Evolutionary conservation across 2,888 invertebrate genomes (phyloP).

Genomic region (Phaonia tiefii): DNA sequence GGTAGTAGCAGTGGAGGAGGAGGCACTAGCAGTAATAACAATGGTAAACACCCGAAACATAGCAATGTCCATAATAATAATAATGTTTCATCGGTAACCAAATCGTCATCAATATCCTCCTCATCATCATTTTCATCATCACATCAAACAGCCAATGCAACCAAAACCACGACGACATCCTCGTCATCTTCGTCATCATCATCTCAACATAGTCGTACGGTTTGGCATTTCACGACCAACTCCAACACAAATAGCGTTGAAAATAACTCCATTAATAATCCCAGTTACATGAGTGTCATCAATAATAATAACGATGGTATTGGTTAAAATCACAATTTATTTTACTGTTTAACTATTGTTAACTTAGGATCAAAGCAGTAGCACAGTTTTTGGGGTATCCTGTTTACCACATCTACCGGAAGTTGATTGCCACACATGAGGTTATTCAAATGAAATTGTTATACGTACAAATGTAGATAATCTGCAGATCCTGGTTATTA

Average conservation of each 20-base stretch:
- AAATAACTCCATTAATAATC: constrained; percentile 80
- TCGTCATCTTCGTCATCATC: constrained; percentile 68
- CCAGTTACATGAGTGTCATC: constrained; percentile 79
- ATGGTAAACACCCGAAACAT: constrained; percentile 69
- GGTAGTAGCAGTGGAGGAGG: constrained; percentile 59
- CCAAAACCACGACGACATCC: constrained; percentile 39
- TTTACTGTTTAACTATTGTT: neutral
- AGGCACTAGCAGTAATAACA: constrained; percentile 64
- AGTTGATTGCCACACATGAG: too few relatives aligned
- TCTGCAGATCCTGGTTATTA: too few relatives aligned
- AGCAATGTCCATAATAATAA: constrained; percentile 47
- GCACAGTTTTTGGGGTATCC: neutral
- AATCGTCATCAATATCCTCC: constrained; percentile 40
- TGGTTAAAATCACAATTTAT: constrained; percentile 75
- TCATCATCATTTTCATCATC: constrained; percentile 3
- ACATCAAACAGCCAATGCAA: constrained; percentile 66
- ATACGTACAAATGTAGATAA: too few relatives aligned
- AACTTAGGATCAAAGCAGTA: neutral
- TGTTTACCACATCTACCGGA: too few relatives aligned
- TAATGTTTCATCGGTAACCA: constrained; percentile 43
- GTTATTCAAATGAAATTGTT: too few relatives aligned
- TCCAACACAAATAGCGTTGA: constrained; percentile 68
- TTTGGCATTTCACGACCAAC: constrained; percentile 77
- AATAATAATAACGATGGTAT: constrained; percentile 77
- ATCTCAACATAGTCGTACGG: constrained; percentile 76